Conservation (phyloP, 2,113 vertebrate genomes). For the Trogon melanurus region DNA sequence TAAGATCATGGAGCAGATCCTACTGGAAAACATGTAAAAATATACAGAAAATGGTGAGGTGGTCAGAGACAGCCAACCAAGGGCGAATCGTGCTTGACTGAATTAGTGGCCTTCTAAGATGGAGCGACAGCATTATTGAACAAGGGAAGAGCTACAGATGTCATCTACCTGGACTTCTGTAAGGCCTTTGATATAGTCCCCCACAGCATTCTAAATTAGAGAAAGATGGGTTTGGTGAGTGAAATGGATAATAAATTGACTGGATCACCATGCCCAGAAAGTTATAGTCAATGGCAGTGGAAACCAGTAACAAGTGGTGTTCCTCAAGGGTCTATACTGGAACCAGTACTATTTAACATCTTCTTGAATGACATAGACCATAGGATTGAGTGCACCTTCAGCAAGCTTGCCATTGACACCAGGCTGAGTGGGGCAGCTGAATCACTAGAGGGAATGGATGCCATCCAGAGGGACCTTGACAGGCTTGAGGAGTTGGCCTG, state of each 20-base stretch:
- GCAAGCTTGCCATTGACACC: neutral
- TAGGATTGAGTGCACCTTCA: neutral
- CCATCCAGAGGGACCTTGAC: neutral
- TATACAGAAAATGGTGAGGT: neutral
- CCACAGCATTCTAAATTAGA: neutral
- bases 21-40: neutral
- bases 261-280: rapidly evolving
- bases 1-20: neutral
- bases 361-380: neutral
- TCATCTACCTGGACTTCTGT: neutral
- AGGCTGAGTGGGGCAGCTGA: neutral
- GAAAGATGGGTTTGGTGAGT: neutral
- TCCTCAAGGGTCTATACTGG: neutral
- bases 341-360: neutral
- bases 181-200: neutral
- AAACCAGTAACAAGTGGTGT: neutral
- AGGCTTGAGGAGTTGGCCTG: neutral
- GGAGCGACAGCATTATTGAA: neutral
- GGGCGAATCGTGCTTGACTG: neutral
- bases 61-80: neutral
- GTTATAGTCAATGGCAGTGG: neutral
- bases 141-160: neutral
- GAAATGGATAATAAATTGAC: neutral
- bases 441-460: neutral
- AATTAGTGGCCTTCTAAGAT: neutral